Evolutionary conservation across 2,888 invertebrate genomes (phyloP), one percentile per base, ranked within the genome.

Genomic region (Sepioteuthis lessoniana): DNA sequence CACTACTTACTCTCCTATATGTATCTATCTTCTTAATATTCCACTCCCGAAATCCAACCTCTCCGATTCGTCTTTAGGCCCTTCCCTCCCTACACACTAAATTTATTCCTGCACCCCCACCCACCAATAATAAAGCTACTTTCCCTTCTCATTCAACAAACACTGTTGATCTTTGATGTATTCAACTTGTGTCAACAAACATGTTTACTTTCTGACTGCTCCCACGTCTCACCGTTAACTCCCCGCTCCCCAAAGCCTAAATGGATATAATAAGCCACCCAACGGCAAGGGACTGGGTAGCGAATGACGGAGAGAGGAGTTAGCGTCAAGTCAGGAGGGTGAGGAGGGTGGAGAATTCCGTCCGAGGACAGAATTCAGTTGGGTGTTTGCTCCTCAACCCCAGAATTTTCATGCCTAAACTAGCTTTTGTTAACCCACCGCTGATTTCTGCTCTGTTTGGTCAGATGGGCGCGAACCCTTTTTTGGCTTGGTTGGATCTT

Each of bases 1-100:
- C 76, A 21, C 50, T 37, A 50, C n/a, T 90, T n/a, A 37, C 93
- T 94, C 47, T 92, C 47, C 7, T 91, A 46, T 46, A 93, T 94
- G 94, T 50, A 93, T 91, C 93, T 28, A 42, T 94, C 94, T 94
- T 13, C 91, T 50, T 94, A 13, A 94, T 37, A 13, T 28, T 60
- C 50, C 91, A 19, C 55, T 60, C 90, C 10, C 92, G 42, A 93
- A 42, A n/a, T 92, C 94, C 91, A 35, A n/a, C 47, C 35, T 92
- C 16, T 93, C 46, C 94, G 10, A 55, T 47, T 90, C 46, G 60
- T 47, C 76, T 31, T 25, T 47, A 55, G 38, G n/a, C 93, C 42
- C 47, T 35, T 90, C 37, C 25, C 16, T 76, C 46, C 50, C 21
- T 46, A 37, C 55, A 60, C 38, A 38, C 19, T 55, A 19, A 35